Evolutionary conservation across 2,113 vertebrate genomes (phyloP).

Genomic region (Tachuris rubrigastra): DNA sequence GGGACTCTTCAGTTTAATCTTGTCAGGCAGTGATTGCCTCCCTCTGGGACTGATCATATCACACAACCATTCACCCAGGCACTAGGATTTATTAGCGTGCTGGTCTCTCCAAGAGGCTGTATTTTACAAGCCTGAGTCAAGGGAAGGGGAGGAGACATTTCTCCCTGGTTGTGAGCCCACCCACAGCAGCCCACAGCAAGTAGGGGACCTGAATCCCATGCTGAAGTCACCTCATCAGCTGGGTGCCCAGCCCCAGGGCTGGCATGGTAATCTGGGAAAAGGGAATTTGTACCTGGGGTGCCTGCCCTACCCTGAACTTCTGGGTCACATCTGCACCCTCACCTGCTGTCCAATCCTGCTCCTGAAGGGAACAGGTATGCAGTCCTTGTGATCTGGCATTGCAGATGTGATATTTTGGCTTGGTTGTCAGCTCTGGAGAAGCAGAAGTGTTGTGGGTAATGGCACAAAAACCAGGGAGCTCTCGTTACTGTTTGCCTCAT

Average conservation of each 20-base stretch:
- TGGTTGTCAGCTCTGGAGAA: not conserved
- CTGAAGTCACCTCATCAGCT: not conserved
- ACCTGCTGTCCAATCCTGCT: fast-evolving
- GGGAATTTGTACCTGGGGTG: not conserved
- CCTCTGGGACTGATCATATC: not conserved
- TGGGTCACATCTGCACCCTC: not conserved
- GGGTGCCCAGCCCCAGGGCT: not conserved
- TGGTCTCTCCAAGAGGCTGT: not conserved
- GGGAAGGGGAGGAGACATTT: not conserved
- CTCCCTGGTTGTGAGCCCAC: not conserved
- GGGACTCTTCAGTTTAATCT: not conserved
- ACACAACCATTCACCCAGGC: not conserved
- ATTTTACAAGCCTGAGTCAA: not conserved
- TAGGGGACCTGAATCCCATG: not conserved
- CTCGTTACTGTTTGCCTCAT: fast-evolving
- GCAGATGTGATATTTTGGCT: not conserved
- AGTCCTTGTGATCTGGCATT: not conserved
- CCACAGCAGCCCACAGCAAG: not conserved
- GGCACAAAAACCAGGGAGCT: not conserved
- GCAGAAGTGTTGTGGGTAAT: not conserved
- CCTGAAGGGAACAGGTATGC: not conserved
- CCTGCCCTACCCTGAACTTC: not conserved
- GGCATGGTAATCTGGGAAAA: not conserved
- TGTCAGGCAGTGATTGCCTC: not conserved
- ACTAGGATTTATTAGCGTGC: not conserved